Percentiles rank a stretch among this genome's conserved stretches.
phyloP scores from a whole-genome alignment of 2,888 invertebrate genomes.

The Tipula vernalis region DNA sequence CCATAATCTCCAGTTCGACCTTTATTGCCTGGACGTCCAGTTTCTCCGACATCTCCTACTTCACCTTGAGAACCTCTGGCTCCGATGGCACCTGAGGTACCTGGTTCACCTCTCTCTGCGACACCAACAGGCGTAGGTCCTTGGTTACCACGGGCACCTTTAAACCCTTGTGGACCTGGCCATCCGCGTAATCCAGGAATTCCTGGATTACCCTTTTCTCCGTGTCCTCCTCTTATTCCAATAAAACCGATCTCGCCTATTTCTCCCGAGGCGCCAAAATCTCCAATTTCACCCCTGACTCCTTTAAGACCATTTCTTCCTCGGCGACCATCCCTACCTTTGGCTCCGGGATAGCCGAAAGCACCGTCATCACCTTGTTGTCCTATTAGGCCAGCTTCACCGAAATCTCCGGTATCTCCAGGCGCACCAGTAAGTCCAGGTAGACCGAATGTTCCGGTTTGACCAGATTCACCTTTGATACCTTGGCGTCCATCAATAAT shows the following conservation, averaged over 20 bases:
- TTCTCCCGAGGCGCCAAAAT: conserved; percentile 36
- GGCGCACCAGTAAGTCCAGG: conserved; percentile 24
- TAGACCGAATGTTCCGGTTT: conserved; percentile 25
- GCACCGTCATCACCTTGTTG: conserved; percentile 40
- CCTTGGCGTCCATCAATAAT: neutral
- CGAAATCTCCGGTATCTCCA: conserved; percentile 24
- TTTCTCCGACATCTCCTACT: conserved; percentile 17
- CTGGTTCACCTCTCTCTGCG: conserved; percentile 42
- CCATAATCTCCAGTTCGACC: conserved; percentile 46
- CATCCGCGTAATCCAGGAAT: conserved; percentile 28
- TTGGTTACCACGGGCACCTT: conserved; percentile 33
- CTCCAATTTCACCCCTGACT: conserved; percentile 47
- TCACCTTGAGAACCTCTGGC: conserved; percentile 33
- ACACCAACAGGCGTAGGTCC: conserved; percentile 41
- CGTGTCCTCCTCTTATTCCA: conserved; percentile 41
- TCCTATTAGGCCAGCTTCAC: conserved; percentile 33
- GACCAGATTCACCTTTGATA: neutral
- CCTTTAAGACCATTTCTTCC: conserved; percentile 38
- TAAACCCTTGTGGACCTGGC: conserved; percentile 35
- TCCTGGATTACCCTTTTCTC: conserved; percentile 46
- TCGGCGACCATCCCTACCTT: conserved; percentile 21
- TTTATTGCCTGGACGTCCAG: conserved; percentile 35
- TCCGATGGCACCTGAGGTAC: conserved; percentile 36
- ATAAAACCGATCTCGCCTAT: conserved; percentile 27
- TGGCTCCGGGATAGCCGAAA: conserved; percentile 21